Evolutionary conservation across 2,888 invertebrate genomes (phyloP), one percentile per base, ranked within the genome.

Genomic region (Gasteruption jaculator): DNA sequence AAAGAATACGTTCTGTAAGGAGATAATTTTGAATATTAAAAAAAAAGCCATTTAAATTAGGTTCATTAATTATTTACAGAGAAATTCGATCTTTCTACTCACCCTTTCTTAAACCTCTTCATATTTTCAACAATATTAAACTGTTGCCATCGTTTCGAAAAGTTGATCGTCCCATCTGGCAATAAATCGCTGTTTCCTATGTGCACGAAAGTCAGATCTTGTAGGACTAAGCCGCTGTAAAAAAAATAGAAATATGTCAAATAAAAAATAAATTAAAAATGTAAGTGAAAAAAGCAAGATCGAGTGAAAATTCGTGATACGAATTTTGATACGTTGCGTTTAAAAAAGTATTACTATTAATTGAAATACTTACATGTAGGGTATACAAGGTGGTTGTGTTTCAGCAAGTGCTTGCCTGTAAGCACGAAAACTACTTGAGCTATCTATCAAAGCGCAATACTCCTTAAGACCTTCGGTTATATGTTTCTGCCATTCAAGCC

Each of bases 151-250:
- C 97, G 78, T 74, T 99, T 99, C 8, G 93, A 91, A 73, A 97
- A 99, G 71, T 95, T 95, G 38, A 95, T 87, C 49, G 80, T 81
- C 43, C 89, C 89, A 59, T 94, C 91, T 7, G 84, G 81, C 54
- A 96, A 74, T 49, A 85, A 78, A 71, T 97, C 93, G 45, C 83
- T 90, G 73, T 97, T 99, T 32, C 97, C 99, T 65, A 95, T 92
- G 74, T 99, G 92, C 33, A 99, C 94, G 73, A 99, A 99, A 11
- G 99, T 99, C 71, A 99, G 78, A 76, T 99, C 99, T 82, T 99
- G 97, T 35, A 99, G 80, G 51, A 99, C 94, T 53, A 99, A 79
- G 46, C 97, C 97, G 65, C 96, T 97, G 76, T 7, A 75, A 74
- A 48, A 49, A 12, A 15, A 37, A 37, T 12, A 15, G 12, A 24